These are phyloP conservation scores for Rynchops niger DNA, from an alignment of 2,113 vertebrate species.

Conservation along the genomic window DNA sequence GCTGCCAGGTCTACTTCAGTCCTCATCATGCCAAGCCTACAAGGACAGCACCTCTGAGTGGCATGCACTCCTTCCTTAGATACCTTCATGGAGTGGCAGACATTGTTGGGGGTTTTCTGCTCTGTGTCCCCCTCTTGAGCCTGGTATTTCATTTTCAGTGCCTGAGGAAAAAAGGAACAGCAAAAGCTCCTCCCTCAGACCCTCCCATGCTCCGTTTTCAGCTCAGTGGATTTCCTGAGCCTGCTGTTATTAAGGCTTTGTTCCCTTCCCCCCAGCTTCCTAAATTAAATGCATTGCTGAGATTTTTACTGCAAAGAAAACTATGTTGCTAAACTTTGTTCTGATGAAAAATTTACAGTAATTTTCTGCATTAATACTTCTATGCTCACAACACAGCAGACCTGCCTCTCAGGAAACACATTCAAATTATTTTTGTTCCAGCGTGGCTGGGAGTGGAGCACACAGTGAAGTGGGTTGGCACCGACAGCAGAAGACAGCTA, in stretches of 20 bases:
- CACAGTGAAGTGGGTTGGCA: background rate
- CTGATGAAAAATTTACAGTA: slow-evolving; percentile 49
- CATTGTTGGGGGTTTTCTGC: background rate
- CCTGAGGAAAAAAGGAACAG: background rate
- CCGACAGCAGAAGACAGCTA: background rate
- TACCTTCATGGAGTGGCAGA: background rate
- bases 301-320: slow-evolving; percentile 49
- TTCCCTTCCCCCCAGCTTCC: slow-evolving; percentile 24
- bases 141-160: background rate
- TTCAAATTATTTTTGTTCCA: slow-evolving; percentile 25
- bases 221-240: slow-evolving; percentile 29
- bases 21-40: background rate
- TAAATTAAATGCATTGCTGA: slow-evolving; percentile 35
- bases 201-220: slow-evolving; percentile 27
- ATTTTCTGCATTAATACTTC: slow-evolving; percentile 61
- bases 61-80: background rate
- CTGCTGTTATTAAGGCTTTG: slow-evolving; percentile 18
- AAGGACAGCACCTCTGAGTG: background rate
- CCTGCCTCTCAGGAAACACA: slow-evolving; percentile 24
- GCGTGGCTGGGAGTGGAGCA: background rate
- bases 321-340: slow-evolving; percentile 15
- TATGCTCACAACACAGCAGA: slow-evolving; percentile 12
- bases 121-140: background rate
- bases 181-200: background rate
- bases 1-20: background rate